A percentile compares a stretch with the other conserved stretches of the same genome.
Conservation (phyloP, 2,113 vertebrate genomes). For the Thalassoma bifasciatum region DNA sequence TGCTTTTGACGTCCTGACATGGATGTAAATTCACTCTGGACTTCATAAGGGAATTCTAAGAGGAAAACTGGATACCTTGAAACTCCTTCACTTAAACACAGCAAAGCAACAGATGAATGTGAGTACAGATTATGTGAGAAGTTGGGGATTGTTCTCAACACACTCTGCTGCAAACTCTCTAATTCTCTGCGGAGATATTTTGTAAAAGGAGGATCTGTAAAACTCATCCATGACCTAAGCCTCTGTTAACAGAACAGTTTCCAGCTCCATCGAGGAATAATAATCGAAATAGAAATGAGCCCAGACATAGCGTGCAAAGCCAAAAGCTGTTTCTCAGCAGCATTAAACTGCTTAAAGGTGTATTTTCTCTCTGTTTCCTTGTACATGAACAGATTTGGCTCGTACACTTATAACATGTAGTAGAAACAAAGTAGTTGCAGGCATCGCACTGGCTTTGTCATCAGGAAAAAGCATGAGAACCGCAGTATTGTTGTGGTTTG, state of each 20-base stretch:
- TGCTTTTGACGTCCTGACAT: conserved; percentile 57
- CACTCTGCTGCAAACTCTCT: not conserved
- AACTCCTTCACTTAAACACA: conserved; percentile 16
- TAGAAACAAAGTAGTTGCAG: conserved; percentile 14
- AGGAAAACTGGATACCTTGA: conserved; percentile 28
- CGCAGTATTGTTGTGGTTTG: conserved; percentile 24
- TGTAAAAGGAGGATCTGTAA: no score
- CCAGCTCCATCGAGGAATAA: not conserved
- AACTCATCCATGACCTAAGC: not conserved
- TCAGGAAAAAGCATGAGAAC: conserved; percentile 17
- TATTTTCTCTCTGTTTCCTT: not conserved
- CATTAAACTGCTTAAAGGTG: conserved; percentile 22
- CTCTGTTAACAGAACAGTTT: not conserved
- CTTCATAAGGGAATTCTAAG: conserved; percentile 42
- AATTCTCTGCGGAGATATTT: no score
- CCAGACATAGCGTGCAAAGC: not conserved
- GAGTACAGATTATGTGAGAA: conserved; percentile 61
- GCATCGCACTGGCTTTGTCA: conserved; percentile 26
- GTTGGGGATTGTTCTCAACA: not conserved
- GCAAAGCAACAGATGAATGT: conserved; percentile 80
- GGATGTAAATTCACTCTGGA: conserved; percentile 73
- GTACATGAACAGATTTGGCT: conserved; percentile 15
- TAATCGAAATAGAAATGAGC: not conserved
- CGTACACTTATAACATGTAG: conserved; percentile 4
- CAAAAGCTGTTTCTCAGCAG: not conserved